These are phyloP conservation scores for Idris sp. DNA, from an alignment of 1,140 invertebrate species.

Conservation along the genomic window DNA sequence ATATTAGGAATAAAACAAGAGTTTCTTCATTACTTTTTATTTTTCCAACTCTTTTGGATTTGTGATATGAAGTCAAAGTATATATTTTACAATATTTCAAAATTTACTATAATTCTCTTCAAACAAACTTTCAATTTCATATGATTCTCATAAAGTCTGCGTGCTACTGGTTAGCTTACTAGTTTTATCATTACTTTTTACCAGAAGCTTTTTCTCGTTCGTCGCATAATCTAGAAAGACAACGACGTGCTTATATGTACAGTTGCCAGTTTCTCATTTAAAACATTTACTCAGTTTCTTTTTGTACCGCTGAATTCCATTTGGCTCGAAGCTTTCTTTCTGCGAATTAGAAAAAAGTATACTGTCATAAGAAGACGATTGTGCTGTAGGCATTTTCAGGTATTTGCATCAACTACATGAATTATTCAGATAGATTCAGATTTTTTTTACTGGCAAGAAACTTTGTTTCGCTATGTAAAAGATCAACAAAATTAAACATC, in stretches of 20 bases:
- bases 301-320: slow-evolving; percentile 43
- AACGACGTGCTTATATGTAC: slow-evolving; percentile 35
- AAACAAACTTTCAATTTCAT: slow-evolving; percentile 21
- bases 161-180: too few species aligned
- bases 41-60: too few species aligned
- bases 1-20: too few species aligned
- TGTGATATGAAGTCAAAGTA: too few species aligned
- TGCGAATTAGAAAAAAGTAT: slow-evolving; percentile 36
- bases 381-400: slow-evolving; percentile 37
- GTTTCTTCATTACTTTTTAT: too few species aligned
- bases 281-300: slow-evolving; percentile 38
- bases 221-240: slow-evolving; percentile 35
- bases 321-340: slow-evolving; percentile 26
- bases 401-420: slow-evolving; percentile 31
- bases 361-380: slow-evolving; percentile 36
- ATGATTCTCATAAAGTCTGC: too few species aligned
- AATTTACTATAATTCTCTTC: too few species aligned
- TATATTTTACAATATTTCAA: too few species aligned
- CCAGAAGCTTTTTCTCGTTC: slow-evolving; percentile 31
- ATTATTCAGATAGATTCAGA: slow-evolving; percentile 54
- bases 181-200: slow-evolving; percentile 28
- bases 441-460: slow-evolving; percentile 16
- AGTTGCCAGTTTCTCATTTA: slow-evolving; percentile 38
- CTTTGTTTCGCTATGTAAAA: slow-evolving; percentile 21
- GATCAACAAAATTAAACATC: slow-evolving; percentile 9